Evolutionary conservation across 2,113 vertebrate species (phyloP).

Genomic region (Oreochromis aureus): DNA sequence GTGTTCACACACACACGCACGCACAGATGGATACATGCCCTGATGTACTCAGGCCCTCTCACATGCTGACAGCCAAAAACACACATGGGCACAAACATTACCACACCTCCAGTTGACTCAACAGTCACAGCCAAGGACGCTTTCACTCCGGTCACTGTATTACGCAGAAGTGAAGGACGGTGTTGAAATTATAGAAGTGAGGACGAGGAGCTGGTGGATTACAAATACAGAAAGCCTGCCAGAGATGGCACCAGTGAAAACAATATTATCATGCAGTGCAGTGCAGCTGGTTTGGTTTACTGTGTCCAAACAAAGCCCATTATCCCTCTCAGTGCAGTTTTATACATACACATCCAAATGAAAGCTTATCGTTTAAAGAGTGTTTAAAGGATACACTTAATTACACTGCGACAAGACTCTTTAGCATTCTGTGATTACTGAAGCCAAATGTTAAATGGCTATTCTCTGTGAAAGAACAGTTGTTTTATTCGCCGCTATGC

Average conservation of each 20-base stretch:
- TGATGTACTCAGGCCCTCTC: conserved; percentile 6
- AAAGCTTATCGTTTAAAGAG: conserved; percentile 25
- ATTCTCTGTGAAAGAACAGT: conserved; percentile 17
- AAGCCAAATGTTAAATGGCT: conserved; percentile 27
- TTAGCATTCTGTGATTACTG: conserved; percentile 33
- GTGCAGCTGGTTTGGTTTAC: conserved; percentile 40
- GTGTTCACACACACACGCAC: background rate
- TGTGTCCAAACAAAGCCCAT: conserved; percentile 20
- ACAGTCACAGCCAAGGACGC: conserved; percentile 38
- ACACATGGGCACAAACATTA: background rate
- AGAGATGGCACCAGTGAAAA: conserved; percentile 38
- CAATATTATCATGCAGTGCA: conserved; percentile 33
- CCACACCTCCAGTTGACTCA: conserved; percentile 43
- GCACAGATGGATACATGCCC: conserved; percentile 20
- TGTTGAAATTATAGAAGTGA: conserved; percentile 21
- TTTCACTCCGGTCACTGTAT: conserved; percentile 27
- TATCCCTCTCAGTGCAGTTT: conserved; percentile 15
- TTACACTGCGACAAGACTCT: conserved; percentile 16
- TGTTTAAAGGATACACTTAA: conserved; percentile 33
- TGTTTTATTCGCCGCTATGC: conserved; percentile 53
- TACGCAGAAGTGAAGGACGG: conserved; percentile 20
- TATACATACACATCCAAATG: conserved; percentile 13
- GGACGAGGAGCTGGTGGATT: conserved; percentile 15
- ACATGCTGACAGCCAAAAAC: conserved; percentile 30
- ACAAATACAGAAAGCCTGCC: conserved; percentile 30